Evolutionary conservation across 2,797 vertebrate species (phyloP).

Genomic region (Jordanella pulchra): DNA sequence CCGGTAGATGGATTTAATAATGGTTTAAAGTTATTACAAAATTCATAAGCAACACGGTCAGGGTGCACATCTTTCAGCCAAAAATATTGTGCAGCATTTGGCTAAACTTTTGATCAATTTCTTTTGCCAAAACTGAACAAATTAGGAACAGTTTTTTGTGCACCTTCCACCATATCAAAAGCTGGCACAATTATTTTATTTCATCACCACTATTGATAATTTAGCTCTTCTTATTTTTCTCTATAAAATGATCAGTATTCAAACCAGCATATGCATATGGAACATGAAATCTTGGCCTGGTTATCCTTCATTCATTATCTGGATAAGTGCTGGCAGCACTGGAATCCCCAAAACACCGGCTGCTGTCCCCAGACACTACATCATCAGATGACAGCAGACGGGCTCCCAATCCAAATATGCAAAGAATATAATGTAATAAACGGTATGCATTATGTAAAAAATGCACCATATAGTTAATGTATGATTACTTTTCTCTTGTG

Average conservation of each 20-base stretch:
- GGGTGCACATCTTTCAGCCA: not conserved
- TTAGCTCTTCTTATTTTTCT: not conserved
- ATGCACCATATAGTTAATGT: not conserved
- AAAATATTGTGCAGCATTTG: no score
- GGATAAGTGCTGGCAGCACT: not conserved
- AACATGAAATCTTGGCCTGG: not conserved
- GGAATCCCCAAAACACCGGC: conserved; percentile 8
- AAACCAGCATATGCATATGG: not conserved
- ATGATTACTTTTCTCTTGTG: not conserved
- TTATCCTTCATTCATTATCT: conserved; percentile 15
- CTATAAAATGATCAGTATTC: not conserved
- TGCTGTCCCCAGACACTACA: conserved; percentile 4
- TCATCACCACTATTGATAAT: not conserved
- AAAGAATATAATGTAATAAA: conserved; percentile 2
- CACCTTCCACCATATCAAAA: not conserved
- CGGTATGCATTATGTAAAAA: not conserved
- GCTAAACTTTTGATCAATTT: no score
- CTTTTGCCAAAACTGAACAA: not conserved
- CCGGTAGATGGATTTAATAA: not conserved
- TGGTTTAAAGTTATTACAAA: not conserved
- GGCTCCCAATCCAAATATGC: not conserved
- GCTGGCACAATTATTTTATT: not conserved
- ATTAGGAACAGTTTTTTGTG: not conserved
- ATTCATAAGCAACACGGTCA: not conserved
- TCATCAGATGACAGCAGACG: conserved; percentile 13